Evolutionary conservation across 2,888 invertebrate genomes (phyloP), one percentile per base, ranked within the genome.

Genomic region (Bombyx huttoni): DNA sequence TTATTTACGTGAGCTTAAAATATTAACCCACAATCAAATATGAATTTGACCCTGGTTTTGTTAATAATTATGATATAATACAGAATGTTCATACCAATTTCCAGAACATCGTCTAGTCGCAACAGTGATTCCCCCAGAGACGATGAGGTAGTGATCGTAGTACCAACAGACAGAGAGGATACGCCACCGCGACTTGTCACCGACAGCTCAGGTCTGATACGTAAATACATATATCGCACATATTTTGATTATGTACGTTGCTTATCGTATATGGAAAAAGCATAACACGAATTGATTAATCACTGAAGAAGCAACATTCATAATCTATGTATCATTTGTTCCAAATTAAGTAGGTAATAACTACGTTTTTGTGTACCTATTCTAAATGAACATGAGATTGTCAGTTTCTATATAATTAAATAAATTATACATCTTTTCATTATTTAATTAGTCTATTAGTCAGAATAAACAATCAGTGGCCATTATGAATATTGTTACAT

Each of bases 191-290:
- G 90, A 56, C 89, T 91, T 60, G 88, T 82, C 62, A 91, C 91
- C 49, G 92, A 92, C 78, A 91, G 91, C 81, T 91, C 92, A 82
- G 92, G 92, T 92, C 60, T 60, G 70, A 81, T 50, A 47, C 47
- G 34, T 8, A 5, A 8, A 34, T 47, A n/a, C 13, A 9, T 48
- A n/a, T 49, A 47, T 12, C 34, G 13, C 14, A 33, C 47, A 33
- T 13, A 12, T 47, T 40, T 47, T 24, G 45, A 47, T 47, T 50
- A 34, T 40, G 40, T 51, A 33, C 34, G 48, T 52, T 12, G 48
- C 51, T 51, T 51, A 35, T 40, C 47, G 40, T 47, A 50, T 13
- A 50, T 52, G 24, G 12, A 50, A 40, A 6, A 40, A 10, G 40
- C 40, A 10, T 40, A 40, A 40, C 40, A 40, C 12, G 8, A 40